phyloP scores from a whole-genome alignment of 2,888 invertebrate genomes.

The Orgyia antiqua region DNA sequence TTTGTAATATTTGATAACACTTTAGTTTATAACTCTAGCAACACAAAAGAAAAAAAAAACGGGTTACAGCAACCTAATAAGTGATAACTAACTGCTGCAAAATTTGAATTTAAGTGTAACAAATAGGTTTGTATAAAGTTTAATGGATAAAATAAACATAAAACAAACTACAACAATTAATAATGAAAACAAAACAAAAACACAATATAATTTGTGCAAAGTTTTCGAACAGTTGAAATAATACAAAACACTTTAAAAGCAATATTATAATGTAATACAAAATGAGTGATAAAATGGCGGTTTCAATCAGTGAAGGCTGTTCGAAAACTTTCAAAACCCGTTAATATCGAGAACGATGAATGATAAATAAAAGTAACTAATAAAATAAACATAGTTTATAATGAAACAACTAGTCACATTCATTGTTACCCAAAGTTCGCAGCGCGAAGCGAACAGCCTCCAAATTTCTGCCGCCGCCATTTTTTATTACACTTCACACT shows the following conservation, averaged over 20 bases:
- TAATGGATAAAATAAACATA: background rate
- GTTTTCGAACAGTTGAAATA: conserved; percentile 79
- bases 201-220: conserved; percentile 61
- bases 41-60: too few species aligned
- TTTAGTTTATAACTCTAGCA: too few species aligned
- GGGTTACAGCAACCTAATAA: too few species aligned
- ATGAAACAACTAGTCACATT: conserved; percentile 52
- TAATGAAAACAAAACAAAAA: conserved; percentile 20
- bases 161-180: background rate
- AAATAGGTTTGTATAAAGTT: too few species aligned
- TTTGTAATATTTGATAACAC: too few species aligned
- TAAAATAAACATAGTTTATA: conserved; percentile 56
- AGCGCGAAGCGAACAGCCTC: conserved; percentile 77
- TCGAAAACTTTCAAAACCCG: conserved; percentile 79
- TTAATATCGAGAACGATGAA: conserved; percentile 50
- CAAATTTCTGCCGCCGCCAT: conserved; percentile 78
- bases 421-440: conserved; percentile 56
- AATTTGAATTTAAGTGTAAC: too few species aligned
- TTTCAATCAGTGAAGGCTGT: conserved; percentile 80
- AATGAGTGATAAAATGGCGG: conserved; percentile 67
- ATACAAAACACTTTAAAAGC: conserved; percentile 54
- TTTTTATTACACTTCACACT: conserved; percentile 44
- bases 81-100: too few species aligned
- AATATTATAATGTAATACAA: conserved; percentile 35
- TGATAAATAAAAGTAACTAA: conserved; percentile 52